A percentile compares a stretch with the other conserved stretches of the same genome.
Conservation (phyloP, 1,140 invertebrate species). For the Camponotus floridanus region DNA sequence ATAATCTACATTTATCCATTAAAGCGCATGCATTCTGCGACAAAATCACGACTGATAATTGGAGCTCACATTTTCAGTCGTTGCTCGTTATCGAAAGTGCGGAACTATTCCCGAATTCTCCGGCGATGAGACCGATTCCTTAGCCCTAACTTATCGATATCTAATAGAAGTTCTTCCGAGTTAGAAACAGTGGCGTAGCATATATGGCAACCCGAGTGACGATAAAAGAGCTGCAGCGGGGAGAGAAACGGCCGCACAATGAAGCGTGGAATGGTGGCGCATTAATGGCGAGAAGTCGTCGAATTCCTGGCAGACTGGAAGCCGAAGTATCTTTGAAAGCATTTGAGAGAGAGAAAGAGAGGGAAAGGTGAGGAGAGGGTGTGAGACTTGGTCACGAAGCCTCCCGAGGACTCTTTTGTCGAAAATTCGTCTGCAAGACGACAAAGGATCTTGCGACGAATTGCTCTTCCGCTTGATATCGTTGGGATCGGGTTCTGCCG, state of each 20-base stretch:
- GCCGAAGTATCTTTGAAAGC: slow-evolving; percentile 72
- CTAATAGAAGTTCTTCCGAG: slow-evolving; percentile 81
- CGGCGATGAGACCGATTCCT: slow-evolving; percentile 77
- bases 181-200: slow-evolving; percentile 77
- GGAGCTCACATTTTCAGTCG: not conserved
- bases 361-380: slow-evolving; percentile 35
- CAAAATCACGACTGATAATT: slow-evolving; percentile 16
- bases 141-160: slow-evolving; percentile 79
- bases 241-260: slow-evolving; percentile 77
- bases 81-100: not conserved
- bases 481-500: slow-evolving; percentile 23
- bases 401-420: slow-evolving; percentile 60
- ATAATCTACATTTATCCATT: not conserved
- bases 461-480: slow-evolving; percentile 58
- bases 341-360: slow-evolving; percentile 47
- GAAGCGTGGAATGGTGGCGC: slow-evolving; percentile 75
- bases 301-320: slow-evolving; percentile 75
- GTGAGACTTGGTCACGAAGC: slow-evolving; percentile 55
- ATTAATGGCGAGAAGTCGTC: slow-evolving; percentile 80
- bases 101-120: slow-evolving; percentile 78
- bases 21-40: not conserved
- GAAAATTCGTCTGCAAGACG: slow-evolving; percentile 54
- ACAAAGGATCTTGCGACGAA: slow-evolving; percentile 54
- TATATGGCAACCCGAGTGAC: slow-evolving; percentile 56
- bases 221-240: slow-evolving; percentile 47